phyloP scores from a whole-genome alignment of 2,113 vertebrate species.

The Silurus meridionalis region DNA sequence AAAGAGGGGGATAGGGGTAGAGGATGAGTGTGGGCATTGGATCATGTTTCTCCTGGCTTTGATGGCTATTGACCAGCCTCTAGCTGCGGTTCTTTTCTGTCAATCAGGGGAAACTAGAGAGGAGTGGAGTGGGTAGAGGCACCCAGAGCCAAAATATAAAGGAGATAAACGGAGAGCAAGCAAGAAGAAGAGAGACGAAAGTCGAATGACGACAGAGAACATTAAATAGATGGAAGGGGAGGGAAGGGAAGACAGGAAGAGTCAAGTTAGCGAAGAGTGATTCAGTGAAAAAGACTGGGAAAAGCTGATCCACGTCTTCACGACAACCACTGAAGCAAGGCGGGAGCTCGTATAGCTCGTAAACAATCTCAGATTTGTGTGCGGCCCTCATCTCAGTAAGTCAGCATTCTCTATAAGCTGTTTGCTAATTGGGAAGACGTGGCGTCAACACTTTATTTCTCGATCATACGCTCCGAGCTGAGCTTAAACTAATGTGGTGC shows the following conservation, averaged over 20 bases:
- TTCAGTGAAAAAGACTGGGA: not conserved
- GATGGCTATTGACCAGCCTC: slow-evolving; percentile 69
- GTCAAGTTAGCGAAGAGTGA: not conserved
- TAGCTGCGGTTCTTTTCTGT: slow-evolving; percentile 67
- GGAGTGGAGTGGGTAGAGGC: slow-evolving; percentile 58
- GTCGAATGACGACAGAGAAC: slow-evolving; percentile 10
- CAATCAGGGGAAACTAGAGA: slow-evolving; percentile 72
- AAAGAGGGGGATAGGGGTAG: not conserved
- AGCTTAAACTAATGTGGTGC: not conserved
- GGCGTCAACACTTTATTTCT: not conserved
- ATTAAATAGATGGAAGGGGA: not conserved
- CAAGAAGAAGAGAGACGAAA: slow-evolving; percentile 21
- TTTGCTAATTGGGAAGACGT: not conserved
- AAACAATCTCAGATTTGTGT: not conserved
- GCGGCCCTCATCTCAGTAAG: not conserved
- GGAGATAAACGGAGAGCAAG: not conserved
- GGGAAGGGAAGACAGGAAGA: not conserved
- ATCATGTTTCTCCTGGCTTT: slow-evolving; percentile 66
- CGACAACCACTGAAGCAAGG: slow-evolving; percentile 53
- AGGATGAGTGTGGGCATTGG: slow-evolving; percentile 46
- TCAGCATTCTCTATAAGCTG: not conserved
- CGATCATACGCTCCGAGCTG: slow-evolving; percentile 18
- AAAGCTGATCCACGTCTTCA: slow-evolving; percentile 58
- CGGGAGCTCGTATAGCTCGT: slow-evolving; percentile 3
- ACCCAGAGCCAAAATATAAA: slow-evolving; percentile 34